Conservation (phyloP, 2,797 vertebrate genomes). For the Cryptoprocta ferox region DNA sequence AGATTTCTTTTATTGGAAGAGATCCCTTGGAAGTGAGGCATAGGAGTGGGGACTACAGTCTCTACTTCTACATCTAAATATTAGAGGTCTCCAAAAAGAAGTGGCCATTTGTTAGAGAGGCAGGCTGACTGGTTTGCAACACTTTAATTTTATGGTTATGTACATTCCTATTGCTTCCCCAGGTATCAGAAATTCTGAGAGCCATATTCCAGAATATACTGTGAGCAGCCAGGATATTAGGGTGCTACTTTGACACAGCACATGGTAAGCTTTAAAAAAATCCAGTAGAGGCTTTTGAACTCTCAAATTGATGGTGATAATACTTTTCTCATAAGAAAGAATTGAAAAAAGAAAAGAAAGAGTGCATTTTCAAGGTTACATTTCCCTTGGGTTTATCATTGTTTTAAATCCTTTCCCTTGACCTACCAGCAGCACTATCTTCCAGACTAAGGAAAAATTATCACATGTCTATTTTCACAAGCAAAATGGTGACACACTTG, state of each 20-base stretch:
- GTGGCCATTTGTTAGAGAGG: background rate
- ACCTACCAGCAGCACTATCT: background rate
- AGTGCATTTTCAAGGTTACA: background rate
- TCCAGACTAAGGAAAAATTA: conserved; percentile 24
- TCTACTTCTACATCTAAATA: background rate
- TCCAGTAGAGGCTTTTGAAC: background rate
- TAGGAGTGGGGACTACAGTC: background rate
- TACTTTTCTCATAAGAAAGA: conserved; percentile 20
- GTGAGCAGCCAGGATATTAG: background rate
- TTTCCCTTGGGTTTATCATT: background rate
- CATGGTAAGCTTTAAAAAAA: background rate
- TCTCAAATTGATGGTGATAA: background rate
- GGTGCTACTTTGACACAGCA: background rate
- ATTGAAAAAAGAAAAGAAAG: background rate
- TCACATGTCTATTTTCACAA: background rate
- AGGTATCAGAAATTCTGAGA: background rate
- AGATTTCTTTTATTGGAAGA: background rate
- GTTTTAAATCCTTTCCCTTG: background rate
- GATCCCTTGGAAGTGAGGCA: background rate
- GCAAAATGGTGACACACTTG: background rate
- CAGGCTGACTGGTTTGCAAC: background rate
- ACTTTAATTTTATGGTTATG: conserved; percentile 19
- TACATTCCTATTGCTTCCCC: background rate
- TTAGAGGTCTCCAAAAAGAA: background rate
- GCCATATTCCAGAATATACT: background rate